Base-by-base conservation (phyloP, 2,888 invertebrate genomes). In the Phortica okadai region DNA sequence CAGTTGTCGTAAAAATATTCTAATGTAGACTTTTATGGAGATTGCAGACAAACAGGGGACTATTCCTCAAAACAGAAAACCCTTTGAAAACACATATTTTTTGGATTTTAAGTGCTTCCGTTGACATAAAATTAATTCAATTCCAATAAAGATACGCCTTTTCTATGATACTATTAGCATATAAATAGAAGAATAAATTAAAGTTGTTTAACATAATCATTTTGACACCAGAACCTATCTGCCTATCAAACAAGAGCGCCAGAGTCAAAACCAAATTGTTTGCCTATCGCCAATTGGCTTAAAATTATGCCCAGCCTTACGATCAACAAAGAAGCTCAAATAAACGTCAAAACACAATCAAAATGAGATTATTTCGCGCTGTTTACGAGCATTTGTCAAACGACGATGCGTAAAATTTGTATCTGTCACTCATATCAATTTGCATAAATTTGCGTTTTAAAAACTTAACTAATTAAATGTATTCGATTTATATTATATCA, bases 401-500 rank as follows among this genome's bases (percentile, higher is more conserved):
- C 33, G 33, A 16, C 67, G 10, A 44, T n/a, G 45, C 67, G 44
- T 44, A 64, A 64, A 33, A 64, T 64, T 8, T 64, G 64, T 64
- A 14, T 67, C 50, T 50, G 50, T 14, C 67, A 41, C 64, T 14
- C 14, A 64, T 33, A 33, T 33, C 64, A 6, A 64, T 64, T 64
- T 33, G 64, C 64, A 44, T 67, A 67, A 67, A 67, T 67, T 42
- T 67, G 44, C 11, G 4, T 11, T 67, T 44, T n/a, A n/a, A 67
- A 14, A 16, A 42, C 42, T 4, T 41, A 42, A n/a, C 41, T 44
- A 67, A 67, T 67, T 67, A 67, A 67, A 45, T 67, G 42, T 11
- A 42, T 44, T 16, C 1, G 14, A 44, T 67, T 67, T 67, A 67
- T 67, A 10, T 41, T 67, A 10, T 44, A 44, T 67, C 44, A 67